These are phyloP conservation scores for Stramonita haemastoma DNA, from an alignment of 2,888 invertebrate genomes.

Conservation along the genomic window DNA sequence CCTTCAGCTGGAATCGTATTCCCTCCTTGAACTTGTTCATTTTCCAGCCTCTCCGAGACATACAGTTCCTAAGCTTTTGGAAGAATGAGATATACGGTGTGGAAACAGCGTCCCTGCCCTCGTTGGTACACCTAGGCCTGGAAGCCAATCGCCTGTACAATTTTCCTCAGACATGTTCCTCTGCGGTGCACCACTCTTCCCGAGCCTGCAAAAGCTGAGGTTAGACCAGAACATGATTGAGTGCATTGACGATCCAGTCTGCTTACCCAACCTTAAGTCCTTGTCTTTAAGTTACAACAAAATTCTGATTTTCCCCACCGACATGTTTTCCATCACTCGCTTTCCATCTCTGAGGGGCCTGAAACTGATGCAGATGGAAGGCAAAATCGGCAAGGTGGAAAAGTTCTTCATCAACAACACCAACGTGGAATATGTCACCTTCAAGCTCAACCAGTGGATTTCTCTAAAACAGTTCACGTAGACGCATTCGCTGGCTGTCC, in stretches of 20 bases:
- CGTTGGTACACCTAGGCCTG: not conserved
- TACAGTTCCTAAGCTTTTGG: not conserved
- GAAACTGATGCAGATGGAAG: slow-evolving; percentile 2
- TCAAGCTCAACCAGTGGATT: slow-evolving; percentile 14
- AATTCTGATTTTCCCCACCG: not conserved
- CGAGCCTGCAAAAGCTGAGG: not conserved
- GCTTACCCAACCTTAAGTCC: not conserved
- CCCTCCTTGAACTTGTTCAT: not conserved
- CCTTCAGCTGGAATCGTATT: slow-evolving; percentile 19
- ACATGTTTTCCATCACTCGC: not conserved
- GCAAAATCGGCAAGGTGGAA: not conserved
- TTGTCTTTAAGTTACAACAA: not conserved
- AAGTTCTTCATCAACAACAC: slow-evolving; percentile 11
- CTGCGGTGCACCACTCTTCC: not conserved
- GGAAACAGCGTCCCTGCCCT: not conserved
- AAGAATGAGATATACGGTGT: not conserved
- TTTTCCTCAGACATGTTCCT: not conserved
- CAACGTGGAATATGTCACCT: not conserved
- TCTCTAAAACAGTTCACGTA: not conserved
- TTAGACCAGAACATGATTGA: not conserved
- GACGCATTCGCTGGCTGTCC: not conserved
- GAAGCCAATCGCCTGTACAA: not conserved
- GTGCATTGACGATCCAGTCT: not conserved
- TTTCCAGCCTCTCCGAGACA: not conserved
- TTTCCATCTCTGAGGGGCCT: not conserved